phyloP scores from a whole-genome alignment of 2,797 vertebrate species.

The Diplodus sargus region DNA sequence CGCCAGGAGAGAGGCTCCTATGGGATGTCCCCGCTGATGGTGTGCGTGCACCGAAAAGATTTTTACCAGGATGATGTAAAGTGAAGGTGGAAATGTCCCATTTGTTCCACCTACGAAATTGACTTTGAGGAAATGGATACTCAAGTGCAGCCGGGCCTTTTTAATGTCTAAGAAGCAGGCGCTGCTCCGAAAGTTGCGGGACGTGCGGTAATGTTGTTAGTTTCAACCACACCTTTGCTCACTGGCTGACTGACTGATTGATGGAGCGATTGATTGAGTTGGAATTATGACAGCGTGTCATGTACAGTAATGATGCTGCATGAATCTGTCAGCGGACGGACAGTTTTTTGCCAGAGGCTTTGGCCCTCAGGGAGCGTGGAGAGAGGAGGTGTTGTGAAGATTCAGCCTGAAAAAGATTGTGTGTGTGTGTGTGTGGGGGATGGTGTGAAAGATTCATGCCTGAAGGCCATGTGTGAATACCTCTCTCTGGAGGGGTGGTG shows the following conservation, averaged over 20 bases:
- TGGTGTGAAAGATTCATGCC: conserved; percentile 75
- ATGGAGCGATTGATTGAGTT: conserved; percentile 64
- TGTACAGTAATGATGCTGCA: conserved; percentile 52
- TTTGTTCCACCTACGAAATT: conserved; percentile 67
- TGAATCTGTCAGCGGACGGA: conserved; percentile 73
- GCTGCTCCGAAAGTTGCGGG: conserved; percentile 28
- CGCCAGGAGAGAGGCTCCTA: conserved; percentile 73
- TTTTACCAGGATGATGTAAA: conserved; percentile 72
- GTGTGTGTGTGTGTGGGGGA: conserved; percentile 17
- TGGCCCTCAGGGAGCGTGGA: conserved; percentile 67
- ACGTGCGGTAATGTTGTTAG: conserved; percentile 25
- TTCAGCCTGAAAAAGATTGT: conserved; percentile 61
- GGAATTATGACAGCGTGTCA: conserved; percentile 59
- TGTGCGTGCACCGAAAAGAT: conserved; percentile 64
- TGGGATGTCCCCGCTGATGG: conserved; percentile 73
- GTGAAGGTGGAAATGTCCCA: conserved; percentile 73
- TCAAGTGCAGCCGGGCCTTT: conserved; percentile 34
- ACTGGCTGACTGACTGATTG: conserved; percentile 39
- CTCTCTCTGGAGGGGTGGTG: conserved; percentile 60
- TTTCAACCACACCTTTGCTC: conserved; percentile 12
- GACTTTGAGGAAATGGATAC: conserved; percentile 66
- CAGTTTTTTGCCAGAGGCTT: conserved; percentile 76
- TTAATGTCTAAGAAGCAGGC: conserved; percentile 24
- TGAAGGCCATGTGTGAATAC: conserved; percentile 72
- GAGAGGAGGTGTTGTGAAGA: conserved; percentile 71